A percentile compares a stretch with the other conserved stretches of the same genome.
Conservation (phyloP, 1,140 invertebrate species). For the Colletes gigas region DNA sequence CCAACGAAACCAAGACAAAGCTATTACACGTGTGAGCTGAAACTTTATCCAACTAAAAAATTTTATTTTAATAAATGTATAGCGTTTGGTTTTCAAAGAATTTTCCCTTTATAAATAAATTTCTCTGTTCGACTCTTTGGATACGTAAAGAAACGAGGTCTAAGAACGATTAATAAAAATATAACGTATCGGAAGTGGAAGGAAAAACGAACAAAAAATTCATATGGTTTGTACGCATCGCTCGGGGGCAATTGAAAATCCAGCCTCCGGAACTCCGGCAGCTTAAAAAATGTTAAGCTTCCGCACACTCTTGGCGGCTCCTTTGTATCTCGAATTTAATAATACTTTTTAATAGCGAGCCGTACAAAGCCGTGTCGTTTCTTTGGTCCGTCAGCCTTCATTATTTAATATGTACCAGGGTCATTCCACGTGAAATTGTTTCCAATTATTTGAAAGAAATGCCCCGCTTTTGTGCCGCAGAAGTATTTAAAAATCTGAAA, state of each 20-base stretch:
- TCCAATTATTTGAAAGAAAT: too few species aligned
- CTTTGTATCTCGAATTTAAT: slow-evolving; percentile 17
- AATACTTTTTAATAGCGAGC: slow-evolving; percentile 3
- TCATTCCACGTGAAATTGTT: too few species aligned
- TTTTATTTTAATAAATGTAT: too few species aligned
- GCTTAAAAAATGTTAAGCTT: neutral
- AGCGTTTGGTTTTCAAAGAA: too few species aligned
- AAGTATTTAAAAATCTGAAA: too few species aligned
- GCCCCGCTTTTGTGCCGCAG: too few species aligned
- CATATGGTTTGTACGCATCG: neutral
- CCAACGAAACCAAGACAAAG: neutral
- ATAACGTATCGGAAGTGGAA: neutral
- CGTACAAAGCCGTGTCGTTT: slow-evolving; percentile 8
- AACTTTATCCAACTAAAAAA: too few species aligned
- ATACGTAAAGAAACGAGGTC: too few species aligned
- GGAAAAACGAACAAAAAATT: neutral
- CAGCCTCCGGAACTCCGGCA: neutral
- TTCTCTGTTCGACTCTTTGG: too few species aligned
- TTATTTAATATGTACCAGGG: slow-evolving; percentile 7
- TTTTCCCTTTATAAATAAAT: too few species aligned
- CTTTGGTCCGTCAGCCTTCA: slow-evolving; percentile 3
- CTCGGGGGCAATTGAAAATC: neutral
- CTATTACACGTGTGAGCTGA: neutral
- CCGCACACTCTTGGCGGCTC: neutral
- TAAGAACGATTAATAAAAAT: too few species aligned